phyloP scores from a whole-genome alignment of 2,888 invertebrate species.

The Phalera bucephala region DNA sequence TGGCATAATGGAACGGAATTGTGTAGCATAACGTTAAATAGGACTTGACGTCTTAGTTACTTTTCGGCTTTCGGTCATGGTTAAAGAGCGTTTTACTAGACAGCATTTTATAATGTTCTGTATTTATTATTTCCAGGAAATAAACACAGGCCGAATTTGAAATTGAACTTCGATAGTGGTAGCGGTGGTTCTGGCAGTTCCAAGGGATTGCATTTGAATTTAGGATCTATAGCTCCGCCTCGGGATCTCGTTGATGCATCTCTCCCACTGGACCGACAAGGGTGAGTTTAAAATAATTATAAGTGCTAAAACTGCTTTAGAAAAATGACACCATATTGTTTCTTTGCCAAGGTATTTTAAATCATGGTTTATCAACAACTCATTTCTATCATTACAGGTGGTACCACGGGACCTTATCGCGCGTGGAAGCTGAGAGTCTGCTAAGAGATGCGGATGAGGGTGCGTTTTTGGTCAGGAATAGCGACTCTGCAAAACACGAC shows the following conservation, averaged over 20 bases:
- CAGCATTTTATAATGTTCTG: slow-evolving; percentile 1
- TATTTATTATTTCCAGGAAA: slow-evolving; percentile 64
- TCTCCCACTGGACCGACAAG: slow-evolving; percentile 93
- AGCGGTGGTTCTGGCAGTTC: slow-evolving; percentile 70
- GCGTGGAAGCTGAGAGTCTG: slow-evolving; percentile 95
- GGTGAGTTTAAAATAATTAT: no score
- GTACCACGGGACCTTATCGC: slow-evolving; percentile 97
- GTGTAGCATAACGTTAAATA: slow-evolving; percentile 54
- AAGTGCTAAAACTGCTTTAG: no score
- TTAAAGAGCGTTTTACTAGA: slow-evolving; percentile 10
- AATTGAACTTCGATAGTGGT: slow-evolving; percentile 87
- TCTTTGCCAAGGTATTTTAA: no score
- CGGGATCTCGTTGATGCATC: slow-evolving; percentile 91
- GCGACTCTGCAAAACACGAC: slow-evolving; percentile 96
- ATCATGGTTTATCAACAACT: no score
- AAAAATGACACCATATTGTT: no score
- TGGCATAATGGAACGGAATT: no score
- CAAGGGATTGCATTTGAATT: slow-evolving; percentile 87
- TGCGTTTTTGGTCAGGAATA: slow-evolving; percentile 96
- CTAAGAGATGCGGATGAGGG: slow-evolving; percentile 93
- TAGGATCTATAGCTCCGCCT: slow-evolving; percentile 85
- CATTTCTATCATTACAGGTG: no score
- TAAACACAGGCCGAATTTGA: slow-evolving; percentile 87
- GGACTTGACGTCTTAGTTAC: slow-evolving; percentile 27
- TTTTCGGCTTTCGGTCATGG: slow-evolving; percentile 9